Base-by-base conservation (phyloP, 2,113 vertebrate species). In the Rostratula benghalensis region DNA sequence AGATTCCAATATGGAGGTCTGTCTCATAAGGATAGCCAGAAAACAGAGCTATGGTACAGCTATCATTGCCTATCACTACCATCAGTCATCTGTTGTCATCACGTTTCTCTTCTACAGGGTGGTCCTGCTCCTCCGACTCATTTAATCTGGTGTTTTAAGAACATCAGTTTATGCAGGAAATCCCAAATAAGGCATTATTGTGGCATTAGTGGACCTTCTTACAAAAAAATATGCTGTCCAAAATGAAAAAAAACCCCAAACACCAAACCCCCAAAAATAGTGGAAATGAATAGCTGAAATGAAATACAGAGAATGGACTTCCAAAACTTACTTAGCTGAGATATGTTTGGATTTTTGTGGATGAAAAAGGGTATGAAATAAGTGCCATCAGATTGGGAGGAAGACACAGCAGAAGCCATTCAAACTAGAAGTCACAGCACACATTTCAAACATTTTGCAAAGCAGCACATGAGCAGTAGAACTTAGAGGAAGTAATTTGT, bases 81-180 rank as follows among this genome's bases (percentile, higher is more conserved):
- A 64, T 41, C 15, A 53, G 0, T 31, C 27, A 1, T 43, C 43
- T 60, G 17, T 22, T 35, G 3, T 71, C 15, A 5, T 37, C 35
- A 48, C 6, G 31, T 65, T 78, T 85, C 30, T 90, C 31, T 53
- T 61, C 48, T 33, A 10, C 33, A 63, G 31, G n/a, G 53, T 31
- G n/a, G 45, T 54, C 22, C 35, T 80, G 53, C 6, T 77, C 10
- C 51, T 81, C 50, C 59, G 24, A n/a, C 30, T 83, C 30, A n/a
- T 57, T 90, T 77, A n/a, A 37, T 78, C 20, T 73, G 10, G 20
- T 76, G 30, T 33, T 77, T 57, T 91, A 13, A 22, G 48, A 69
- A 48, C 48, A 31, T 23, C 2, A 1, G 18, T 69, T 90, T 76
- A 50, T 27, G 22, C 7, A 13, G 13, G n/a, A 86, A 90, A 70